A percentile compares a stretch with the other conserved stretches of the same genome.
phyloP scores from a whole-genome alignment of 2,113 vertebrate genomes.

The Hipposideros armiger region DNA sequence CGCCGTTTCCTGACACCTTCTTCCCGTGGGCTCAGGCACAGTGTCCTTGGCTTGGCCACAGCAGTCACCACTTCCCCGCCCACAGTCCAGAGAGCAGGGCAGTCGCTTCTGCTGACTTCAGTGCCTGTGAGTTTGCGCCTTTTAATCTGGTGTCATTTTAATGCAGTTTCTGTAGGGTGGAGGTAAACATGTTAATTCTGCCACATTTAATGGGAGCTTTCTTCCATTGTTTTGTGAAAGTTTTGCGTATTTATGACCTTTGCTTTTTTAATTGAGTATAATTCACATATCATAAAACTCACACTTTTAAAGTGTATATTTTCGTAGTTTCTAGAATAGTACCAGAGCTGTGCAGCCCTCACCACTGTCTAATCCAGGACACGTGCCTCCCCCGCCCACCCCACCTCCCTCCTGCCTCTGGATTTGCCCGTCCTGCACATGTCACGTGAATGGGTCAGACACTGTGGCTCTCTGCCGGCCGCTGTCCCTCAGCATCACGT shows the following conservation, averaged over 20 bases:
- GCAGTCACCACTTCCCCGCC: neutral
- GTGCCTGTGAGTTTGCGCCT: neutral
- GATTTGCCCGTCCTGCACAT: neutral
- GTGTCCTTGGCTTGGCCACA: neutral
- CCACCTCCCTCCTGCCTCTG: neutral
- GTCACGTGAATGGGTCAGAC: no score
- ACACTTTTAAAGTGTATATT: neutral
- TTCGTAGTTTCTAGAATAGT: neutral
- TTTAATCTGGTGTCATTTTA: neutral
- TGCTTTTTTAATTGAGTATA: neutral
- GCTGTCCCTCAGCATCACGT: neutral
- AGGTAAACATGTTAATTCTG: no score
- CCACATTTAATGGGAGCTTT: neutral
- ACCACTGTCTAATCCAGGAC: neutral
- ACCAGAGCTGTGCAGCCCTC: neutral
- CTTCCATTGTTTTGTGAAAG: neutral
- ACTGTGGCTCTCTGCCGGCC: neutral
- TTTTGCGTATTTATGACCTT: neutral
- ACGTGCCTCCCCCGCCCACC: no score
- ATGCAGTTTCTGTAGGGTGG: neutral
- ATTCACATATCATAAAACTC: neutral
- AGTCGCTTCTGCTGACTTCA: neutral
- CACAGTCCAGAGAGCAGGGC: neutral
- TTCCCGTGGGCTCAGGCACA: neutral
- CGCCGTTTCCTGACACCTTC: no score